phyloP scores from a whole-genome alignment of 2,113 vertebrate genomes.

The Malurus cyaneus region DNA sequence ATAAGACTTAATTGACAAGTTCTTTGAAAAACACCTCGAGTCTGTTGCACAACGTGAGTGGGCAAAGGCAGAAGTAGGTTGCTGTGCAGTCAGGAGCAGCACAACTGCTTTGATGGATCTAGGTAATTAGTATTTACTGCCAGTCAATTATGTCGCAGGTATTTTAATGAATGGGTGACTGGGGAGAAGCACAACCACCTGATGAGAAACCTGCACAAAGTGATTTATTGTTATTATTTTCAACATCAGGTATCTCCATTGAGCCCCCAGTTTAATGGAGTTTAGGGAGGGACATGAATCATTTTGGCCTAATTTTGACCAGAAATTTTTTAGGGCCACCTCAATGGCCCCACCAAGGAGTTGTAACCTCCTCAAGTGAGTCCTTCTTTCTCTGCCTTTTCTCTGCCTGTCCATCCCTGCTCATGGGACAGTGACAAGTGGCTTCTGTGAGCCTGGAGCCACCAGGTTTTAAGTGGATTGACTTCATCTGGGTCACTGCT shows the following conservation, averaged over 20 bases:
- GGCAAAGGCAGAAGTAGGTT: conserved; percentile 44
- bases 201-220: conserved; percentile 62
- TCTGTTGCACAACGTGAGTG: conserved; percentile 42
- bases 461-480: not conserved
- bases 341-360: not conserved
- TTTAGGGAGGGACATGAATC: conserved; percentile 5
- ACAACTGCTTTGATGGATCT: conserved; percentile 63
- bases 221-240: conserved; percentile 52
- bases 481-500: not conserved
- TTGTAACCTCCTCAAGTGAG: not conserved
- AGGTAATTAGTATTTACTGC: conserved; percentile 75
- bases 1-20: not conserved
- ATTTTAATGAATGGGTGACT: conserved; percentile 75
- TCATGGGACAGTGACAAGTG: not conserved
- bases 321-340: not conserved
- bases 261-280: conserved; percentile 9
- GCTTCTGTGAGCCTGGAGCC: not conserved
- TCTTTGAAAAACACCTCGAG: not conserved
- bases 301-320: not conserved
- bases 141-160: conserved; percentile 63
- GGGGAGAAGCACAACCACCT: conserved; percentile 52
- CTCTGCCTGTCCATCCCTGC: not conserved
- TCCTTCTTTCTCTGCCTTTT: not conserved
- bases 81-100: conserved; percentile 56
- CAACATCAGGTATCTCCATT: conserved; percentile 13